A percentile compares a stretch with the other conserved stretches of the same genome.
Evolutionary conservation across 2,113 vertebrate species (phyloP).

Genomic region (Coracopsis vasa): DNA sequence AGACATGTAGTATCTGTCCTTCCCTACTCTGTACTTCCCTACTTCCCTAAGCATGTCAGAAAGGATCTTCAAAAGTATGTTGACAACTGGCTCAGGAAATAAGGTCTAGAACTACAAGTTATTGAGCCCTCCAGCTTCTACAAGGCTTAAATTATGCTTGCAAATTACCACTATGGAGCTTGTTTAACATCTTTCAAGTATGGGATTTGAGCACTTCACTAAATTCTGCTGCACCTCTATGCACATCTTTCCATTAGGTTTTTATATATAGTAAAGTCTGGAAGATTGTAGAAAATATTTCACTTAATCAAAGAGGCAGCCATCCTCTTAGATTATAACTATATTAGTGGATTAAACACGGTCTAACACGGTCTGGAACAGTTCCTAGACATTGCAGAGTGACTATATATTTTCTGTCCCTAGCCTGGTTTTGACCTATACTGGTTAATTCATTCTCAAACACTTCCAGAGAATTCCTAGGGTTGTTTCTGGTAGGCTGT

Average conservation of each 20-base stretch:
- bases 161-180: background rate
- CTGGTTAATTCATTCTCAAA: background rate
- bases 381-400: background rate
- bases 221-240: background rate
- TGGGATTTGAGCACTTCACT: background rate
- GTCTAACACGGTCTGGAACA: background rate
- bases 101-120: background rate
- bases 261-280: background rate
- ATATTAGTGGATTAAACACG: background rate
- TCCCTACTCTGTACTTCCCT: background rate
- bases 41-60: background rate
- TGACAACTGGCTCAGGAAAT: background rate
- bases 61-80: background rate
- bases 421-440: background rate
- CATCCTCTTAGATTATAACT: background rate
- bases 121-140: background rate
- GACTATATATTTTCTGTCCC: background rate
- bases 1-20: background rate
- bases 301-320: background rate
- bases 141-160: background rate
- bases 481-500: background rate
- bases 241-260: background rate
- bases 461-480: background rate
- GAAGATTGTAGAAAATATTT: background rate
- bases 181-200: background rate